Evolutionary conservation across 2,888 invertebrate species (phyloP), one percentile per base, ranked within the genome.

Genomic region (Hypomecis punctinalis): DNA sequence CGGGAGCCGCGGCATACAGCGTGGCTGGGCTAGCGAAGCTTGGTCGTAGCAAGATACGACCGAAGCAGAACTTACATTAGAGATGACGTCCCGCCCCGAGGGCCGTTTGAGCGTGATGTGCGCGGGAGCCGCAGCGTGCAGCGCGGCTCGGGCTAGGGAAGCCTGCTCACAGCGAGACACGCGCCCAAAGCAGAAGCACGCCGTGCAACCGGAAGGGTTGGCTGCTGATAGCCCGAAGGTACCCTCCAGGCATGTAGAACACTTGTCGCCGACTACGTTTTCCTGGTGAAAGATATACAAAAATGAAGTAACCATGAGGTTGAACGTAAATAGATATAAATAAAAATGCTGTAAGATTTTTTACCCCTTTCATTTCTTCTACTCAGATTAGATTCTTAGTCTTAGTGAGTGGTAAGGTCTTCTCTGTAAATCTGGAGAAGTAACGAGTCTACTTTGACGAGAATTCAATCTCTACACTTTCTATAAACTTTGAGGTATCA

Each of bases 141-240:
- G 94, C 83, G 97, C 96, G 8, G 96, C 96, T 95, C 99, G 97
- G 0, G 96, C 95, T 66, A 97, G 95, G 36, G 95, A 94, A 0
- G 98, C 97, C 85, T 98, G 97, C 42, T 94, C 91, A 85, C 99
- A 99, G 59, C 94, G 94, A 5, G 95, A 93, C 54, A 97, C 96
- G 77, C 98, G 94, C 0, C 97, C 97, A 89, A 99, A 99, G 91
- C 99, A 99, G 94, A 98, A 99, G 87, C 99, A 99, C 65, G 96
- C 95, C 0, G 98, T 98, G 86, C 99, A 99, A 6, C 99, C 99
- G 59, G 95, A 94, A 0, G 96, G 95, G 86, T 97, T 98, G 49
- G 95, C 94, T 0, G 88, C 88, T 0, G 97, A 95, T 35, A 99
- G 89, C 0, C 98, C 98, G 86, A 99, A 99, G 0, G 98, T 97